Conservation (phyloP, 2,888 invertebrate genomes). For the Campoletis raptor region DNA sequence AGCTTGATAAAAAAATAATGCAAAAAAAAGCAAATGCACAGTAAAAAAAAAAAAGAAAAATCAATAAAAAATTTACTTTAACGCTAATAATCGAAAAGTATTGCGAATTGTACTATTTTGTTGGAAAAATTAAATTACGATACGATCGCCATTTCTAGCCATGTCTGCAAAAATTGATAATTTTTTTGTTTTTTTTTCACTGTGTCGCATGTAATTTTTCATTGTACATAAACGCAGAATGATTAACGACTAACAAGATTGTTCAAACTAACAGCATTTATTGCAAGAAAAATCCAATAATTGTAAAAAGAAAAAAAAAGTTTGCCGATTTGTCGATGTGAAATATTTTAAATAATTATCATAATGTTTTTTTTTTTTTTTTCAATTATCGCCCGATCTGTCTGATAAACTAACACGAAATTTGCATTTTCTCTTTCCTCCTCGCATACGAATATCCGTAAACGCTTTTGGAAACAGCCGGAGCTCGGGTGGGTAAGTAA, state of each 20-base stretch:
- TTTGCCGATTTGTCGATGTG: background rate
- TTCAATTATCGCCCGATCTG: constrained; percentile 39
- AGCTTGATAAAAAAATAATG: constrained; percentile 17
- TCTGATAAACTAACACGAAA: constrained; percentile 72
- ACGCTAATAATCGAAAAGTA: background rate
- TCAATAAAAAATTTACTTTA: background rate
- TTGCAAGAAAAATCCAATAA: background rate
- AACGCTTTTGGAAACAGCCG: constrained; percentile 82
- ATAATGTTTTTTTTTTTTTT: background rate
- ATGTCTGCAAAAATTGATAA: background rate
- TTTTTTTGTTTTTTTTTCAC: constrained; percentile 11
- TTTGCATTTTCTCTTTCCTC: constrained; percentile 77
- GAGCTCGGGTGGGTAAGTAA: constrained; percentile 85
- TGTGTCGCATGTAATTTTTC: constrained; percentile 18
- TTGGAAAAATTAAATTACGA: background rate
- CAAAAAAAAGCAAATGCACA: constrained; percentile 14
- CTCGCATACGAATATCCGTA: constrained; percentile 50
- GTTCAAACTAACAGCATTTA: constrained; percentile 54
- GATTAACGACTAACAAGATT: constrained; percentile 53
- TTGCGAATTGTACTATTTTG: background rate
- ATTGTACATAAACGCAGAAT: constrained; percentile 81
- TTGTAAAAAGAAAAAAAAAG: constrained; percentile 8
- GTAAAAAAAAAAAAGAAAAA: background rate
- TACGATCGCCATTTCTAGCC: background rate
- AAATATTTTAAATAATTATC: background rate